A percentile compares a stretch with the other conserved stretches of the same genome.
Evolutionary conservation across 2,888 invertebrate species (phyloP).

Genomic region (Teinopalpus imperialis): DNA sequence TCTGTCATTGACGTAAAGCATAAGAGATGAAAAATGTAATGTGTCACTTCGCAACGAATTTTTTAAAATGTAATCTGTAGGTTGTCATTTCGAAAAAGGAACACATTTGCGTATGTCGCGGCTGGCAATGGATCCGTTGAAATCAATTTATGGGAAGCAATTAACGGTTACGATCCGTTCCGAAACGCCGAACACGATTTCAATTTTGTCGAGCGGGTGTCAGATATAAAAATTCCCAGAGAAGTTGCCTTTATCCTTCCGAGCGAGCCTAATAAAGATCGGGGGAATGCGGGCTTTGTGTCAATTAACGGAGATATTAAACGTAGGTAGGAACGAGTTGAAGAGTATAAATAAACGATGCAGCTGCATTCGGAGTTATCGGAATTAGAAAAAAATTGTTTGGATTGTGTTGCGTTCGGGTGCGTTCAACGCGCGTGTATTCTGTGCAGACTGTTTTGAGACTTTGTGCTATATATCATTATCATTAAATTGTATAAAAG

Average conservation of each 20-base stretch:
- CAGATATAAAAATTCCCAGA: conserved; percentile 48
- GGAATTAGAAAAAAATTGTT: conserved; percentile 39
- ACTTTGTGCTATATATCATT: too few species aligned
- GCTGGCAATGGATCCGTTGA: not conserved
- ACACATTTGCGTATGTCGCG: conserved; percentile 10
- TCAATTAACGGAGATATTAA: conserved; percentile 72
- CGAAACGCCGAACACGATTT: conserved; percentile 16
- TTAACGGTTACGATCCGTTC: conserved; percentile 18
- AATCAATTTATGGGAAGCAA: conserved; percentile 22
- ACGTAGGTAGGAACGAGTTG: conserved; percentile 47
- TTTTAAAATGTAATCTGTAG: conserved; percentile 5
- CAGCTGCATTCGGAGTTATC: conserved; percentile 46
- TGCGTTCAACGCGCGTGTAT: conserved; percentile 22
- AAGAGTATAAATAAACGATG: conserved; percentile 44
- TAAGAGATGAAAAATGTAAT: conserved; percentile 1
- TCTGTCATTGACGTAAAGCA: not conserved
- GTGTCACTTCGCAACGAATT: conserved; percentile 1
- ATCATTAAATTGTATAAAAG: too few species aligned
- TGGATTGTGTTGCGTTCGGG: conserved; percentile 25
- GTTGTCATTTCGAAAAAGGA: conserved; percentile 8
- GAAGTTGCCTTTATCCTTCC: conserved; percentile 24
- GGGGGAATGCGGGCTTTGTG: conserved; percentile 63
- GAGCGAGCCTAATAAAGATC: conserved; percentile 53
- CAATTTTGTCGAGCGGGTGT: conserved; percentile 21
- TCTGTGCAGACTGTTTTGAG: too few species aligned